Conservation (phyloP, 2,888 invertebrate genomes). For the Antitype chi region DNA sequence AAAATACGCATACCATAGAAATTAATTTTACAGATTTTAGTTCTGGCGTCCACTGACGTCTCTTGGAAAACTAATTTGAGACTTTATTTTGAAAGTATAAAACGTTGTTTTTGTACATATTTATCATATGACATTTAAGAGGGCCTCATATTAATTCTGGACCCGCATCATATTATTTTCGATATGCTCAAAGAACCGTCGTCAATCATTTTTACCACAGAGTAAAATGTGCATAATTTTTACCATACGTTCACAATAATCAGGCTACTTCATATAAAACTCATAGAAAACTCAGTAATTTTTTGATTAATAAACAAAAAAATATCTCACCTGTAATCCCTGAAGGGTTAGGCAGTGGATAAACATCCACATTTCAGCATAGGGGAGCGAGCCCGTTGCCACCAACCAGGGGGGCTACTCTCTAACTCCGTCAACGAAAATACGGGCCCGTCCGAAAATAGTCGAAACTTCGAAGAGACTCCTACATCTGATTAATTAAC, state of each 20-base stretch:
- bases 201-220: constrained; percentile 38
- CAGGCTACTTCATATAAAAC: neutral
- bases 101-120: constrained; percentile 25
- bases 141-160: constrained; percentile 8
- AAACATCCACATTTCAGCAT: neutral
- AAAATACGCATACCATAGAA: constrained; percentile 17
- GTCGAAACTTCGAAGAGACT: too few relatives aligned
- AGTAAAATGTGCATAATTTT: constrained; percentile 23
- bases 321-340: neutral
- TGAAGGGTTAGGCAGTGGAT: neutral
- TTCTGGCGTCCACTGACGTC: constrained; percentile 9
- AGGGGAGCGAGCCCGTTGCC: neutral
- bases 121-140: constrained; percentile 23
- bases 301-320: neutral
- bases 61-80: constrained; percentile 2
- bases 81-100: constrained; percentile 3
- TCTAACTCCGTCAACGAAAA: too few relatives aligned
- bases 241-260: constrained; percentile 9
- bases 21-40: constrained; percentile 38
- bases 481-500: too few relatives aligned
- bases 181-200: constrained; percentile 1
- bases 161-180: constrained; percentile 51
- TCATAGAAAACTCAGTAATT: neutral
- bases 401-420: neutral
- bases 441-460: too few relatives aligned